Conservation (phyloP, 2,888 invertebrate species). For the Athalia circularis region DNA sequence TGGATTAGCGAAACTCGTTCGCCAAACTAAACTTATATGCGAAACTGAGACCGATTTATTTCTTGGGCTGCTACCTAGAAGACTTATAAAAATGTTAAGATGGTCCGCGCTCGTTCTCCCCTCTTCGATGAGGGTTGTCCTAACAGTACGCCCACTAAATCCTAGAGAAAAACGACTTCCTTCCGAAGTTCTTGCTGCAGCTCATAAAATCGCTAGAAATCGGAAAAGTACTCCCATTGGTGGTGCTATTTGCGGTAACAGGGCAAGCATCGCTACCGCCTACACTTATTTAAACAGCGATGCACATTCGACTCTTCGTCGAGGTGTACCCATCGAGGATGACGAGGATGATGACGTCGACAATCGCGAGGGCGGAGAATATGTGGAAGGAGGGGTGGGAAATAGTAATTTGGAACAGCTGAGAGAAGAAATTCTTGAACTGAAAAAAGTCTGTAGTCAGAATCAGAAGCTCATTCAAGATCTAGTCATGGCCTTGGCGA, state of each 20-base stretch:
- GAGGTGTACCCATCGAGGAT: constrained; percentile 48
- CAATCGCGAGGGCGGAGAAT: not conserved
- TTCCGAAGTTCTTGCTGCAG: constrained; percentile 85
- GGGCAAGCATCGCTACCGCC: constrained; percentile 57
- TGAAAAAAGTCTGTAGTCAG: constrained; percentile 65
- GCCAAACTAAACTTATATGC: constrained; percentile 91
- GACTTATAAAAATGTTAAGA: constrained; percentile 83
- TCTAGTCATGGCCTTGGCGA: constrained; percentile 57
- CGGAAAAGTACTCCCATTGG: constrained; percentile 74
- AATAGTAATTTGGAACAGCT: constrained; percentile 1
- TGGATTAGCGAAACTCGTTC: constrained; percentile 87
- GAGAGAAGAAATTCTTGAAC: constrained; percentile 62
- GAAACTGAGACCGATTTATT: constrained; percentile 90
- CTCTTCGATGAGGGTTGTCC: constrained; percentile 87
- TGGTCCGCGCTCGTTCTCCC: constrained; percentile 88
- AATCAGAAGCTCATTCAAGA: constrained; percentile 67
- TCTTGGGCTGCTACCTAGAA: constrained; percentile 86
- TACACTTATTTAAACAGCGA: constrained; percentile 60
- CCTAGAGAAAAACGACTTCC: constrained; percentile 89
- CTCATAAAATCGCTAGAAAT: constrained; percentile 88
- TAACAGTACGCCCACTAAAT: constrained; percentile 89
- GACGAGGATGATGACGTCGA: constrained; percentile 51
- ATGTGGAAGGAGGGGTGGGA: not conserved
- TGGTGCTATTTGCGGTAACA: constrained; percentile 57
- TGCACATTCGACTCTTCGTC: constrained; percentile 54